phyloP scores from a whole-genome alignment of 2,888 invertebrate genomes.

The Metacarcinus magister region DNA sequence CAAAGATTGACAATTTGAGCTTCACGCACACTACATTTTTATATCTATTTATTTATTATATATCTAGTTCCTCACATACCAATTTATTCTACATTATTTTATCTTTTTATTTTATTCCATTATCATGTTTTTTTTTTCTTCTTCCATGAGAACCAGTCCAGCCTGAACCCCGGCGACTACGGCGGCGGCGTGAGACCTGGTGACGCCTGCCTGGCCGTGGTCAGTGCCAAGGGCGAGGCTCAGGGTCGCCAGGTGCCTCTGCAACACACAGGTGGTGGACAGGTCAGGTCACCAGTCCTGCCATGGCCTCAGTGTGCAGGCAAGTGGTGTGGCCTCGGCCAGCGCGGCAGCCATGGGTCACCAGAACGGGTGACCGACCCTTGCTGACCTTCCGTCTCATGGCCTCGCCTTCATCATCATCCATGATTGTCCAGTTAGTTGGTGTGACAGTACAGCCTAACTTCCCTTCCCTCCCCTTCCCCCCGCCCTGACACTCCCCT shows the following conservation, averaged over 20 bases:
- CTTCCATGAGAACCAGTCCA: neutral
- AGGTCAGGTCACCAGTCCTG: neutral
- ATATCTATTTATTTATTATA: neutral
- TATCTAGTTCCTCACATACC: too few relatives aligned
- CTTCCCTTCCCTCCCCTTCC: neutral
- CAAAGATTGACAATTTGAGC: neutral
- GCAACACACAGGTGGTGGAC: neutral
- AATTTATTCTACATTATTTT: too few relatives aligned
- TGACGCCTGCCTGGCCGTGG: neutral
- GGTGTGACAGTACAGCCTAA: neutral
- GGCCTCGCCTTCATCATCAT: neutral
- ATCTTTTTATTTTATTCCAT: too few relatives aligned
- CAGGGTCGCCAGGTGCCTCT: neutral
- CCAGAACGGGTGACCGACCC: neutral
- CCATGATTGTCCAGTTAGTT: neutral
- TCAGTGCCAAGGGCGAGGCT: neutral
- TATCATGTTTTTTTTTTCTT: neutral
- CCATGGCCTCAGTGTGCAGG: neutral
- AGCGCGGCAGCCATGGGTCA: neutral
- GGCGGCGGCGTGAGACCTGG: neutral
- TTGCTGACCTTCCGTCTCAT: neutral
- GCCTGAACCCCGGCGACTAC: neutral
- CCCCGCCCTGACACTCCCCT: neutral
- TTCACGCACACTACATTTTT: neutral
- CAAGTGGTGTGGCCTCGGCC: neutral